Base-by-base conservation (phyloP, 2,888 invertebrate species). In the Epistrophe grossulariae region DNA sequence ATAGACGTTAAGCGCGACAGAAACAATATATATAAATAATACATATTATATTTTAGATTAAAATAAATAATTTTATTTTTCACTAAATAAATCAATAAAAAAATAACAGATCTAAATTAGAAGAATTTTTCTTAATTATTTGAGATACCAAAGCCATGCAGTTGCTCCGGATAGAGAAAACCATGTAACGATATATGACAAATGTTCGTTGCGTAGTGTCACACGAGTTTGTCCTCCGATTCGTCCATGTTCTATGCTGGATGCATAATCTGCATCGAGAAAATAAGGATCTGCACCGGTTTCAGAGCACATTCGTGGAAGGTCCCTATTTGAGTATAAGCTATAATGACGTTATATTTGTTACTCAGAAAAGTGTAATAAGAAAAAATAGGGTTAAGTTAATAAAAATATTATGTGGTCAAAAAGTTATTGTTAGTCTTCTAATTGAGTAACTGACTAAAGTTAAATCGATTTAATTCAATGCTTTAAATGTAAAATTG, bases 181-280 rank as follows among this genome's bases (percentile, higher is more conserved):
- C 99, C 99, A 99, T 9, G 99, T 99, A 17, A 98, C 91, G 77
- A 99, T 94, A 91, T 99, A 99, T 4, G 96, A 96, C 6, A 98
- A 92, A 93, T 99, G 99, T 91, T 99, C 98, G 92, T 99, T 99
- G 89, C 98, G 94, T 43, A 99, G 92, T 0, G 95, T 94, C 9
- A 99, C 94, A 89, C 96, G 94, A 0, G 99, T 99, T 93, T 99
- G 99, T 15, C 98, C 98, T n/a, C 98, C 98, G 43, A 97, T 94
- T 0, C 99, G 99, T 89, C 97, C 95, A 88, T 94, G 93, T 89
- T 93, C 94, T 0, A 95, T 93, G 59, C 95, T 94, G 13, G 94
- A 94, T 74, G 95, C 94, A 35, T 94, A 94, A 19, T 94, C 94
- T 0, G 96, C 97, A 93, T 99, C 99, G 24, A 99, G 91, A 93